phyloP scores from a whole-genome alignment of 2,113 vertebrate species.

The Gambusia affinis region DNA sequence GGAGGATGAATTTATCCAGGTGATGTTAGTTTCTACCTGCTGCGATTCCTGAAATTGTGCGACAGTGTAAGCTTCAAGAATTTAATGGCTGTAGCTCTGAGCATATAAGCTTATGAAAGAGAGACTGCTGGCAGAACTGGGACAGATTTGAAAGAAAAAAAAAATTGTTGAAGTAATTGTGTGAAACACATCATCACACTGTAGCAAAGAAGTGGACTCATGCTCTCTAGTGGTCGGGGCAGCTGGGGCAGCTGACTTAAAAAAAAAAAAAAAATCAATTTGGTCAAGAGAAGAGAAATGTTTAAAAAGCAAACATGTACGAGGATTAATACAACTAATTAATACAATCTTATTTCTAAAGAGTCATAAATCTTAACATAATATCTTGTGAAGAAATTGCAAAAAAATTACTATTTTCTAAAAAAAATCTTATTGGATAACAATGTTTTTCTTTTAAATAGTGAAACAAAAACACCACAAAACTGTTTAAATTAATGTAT shows the following conservation, averaged over 20 bases:
- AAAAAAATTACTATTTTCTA: no score
- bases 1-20: neutral
- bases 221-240: conserved; percentile 35
- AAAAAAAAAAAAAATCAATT: neutral
- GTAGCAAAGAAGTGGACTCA: conserved; percentile 5
- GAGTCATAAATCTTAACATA: no score
- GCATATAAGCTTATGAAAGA: conserved; percentile 25
- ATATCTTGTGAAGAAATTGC: no score
- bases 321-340: no score
- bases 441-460: no score
- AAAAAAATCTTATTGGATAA: no score
- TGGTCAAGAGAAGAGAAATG: neutral
- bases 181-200: neutral
- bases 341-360: no score
- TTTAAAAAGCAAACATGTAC: neutral
- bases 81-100: conserved; percentile 17
- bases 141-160: conserved; percentile 15
- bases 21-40: conserved; percentile 4
- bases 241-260: neutral
- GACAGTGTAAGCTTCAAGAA: conserved; percentile 33
- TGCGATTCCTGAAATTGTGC: conserved; percentile 5
- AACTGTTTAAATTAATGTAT: no score
- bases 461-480: no score
- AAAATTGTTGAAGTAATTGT: conserved; percentile 25
- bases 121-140: conserved; percentile 48